A percentile compares a stretch with the other conserved stretches of the same genome.
Evolutionary conservation across 2,113 vertebrate species (phyloP).

Genomic region (Scortum barcoo): DNA sequence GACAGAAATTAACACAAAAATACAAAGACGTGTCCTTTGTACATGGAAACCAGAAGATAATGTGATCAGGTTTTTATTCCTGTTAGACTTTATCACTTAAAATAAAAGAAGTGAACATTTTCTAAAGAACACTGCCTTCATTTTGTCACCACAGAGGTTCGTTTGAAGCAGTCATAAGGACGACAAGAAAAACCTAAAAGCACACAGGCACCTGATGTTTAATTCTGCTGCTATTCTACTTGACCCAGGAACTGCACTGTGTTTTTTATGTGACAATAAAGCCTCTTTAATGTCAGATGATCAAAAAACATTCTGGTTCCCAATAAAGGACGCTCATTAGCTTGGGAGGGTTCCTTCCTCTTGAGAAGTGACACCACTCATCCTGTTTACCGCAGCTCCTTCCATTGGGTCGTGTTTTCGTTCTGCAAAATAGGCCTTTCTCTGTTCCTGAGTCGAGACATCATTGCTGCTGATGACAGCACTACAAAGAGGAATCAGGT

Average conservation of each 20-base stretch:
- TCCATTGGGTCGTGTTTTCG: conserved; percentile 34
- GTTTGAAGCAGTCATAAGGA: not conserved
- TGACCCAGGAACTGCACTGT: not conserved
- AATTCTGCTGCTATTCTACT: not conserved
- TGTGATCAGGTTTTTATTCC: not conserved
- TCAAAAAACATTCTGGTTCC: conserved; percentile 28
- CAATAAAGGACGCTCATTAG: conserved; percentile 20
- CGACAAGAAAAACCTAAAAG: not conserved
- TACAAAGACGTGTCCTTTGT: not conserved
- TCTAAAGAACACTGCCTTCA: not conserved
- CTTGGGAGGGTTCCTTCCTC: conserved; percentile 28
- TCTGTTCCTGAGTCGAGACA: conserved; percentile 52
- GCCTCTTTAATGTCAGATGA: conserved; percentile 9
- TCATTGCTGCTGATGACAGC: conserved; percentile 67
- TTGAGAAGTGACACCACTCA: conserved; percentile 36
- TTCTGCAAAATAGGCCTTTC: conserved; percentile 56
- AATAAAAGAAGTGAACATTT: not conserved
- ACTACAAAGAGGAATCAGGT: conserved; percentile 69
- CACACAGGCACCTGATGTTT: not conserved
- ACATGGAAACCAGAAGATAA: not conserved
- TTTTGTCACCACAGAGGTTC: not conserved
- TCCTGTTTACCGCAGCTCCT: conserved; percentile 29
- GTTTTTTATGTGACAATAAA: conserved; percentile 23
- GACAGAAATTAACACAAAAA: conserved; percentile 1
- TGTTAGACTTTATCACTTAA: not conserved